Percentiles rank a stretch among this genome's conserved stretches.
These are phyloP conservation scores for Arnoldichthys spilopterus DNA, from an alignment of 2,797 vertebrate species.

Conservation along the genomic window DNA sequence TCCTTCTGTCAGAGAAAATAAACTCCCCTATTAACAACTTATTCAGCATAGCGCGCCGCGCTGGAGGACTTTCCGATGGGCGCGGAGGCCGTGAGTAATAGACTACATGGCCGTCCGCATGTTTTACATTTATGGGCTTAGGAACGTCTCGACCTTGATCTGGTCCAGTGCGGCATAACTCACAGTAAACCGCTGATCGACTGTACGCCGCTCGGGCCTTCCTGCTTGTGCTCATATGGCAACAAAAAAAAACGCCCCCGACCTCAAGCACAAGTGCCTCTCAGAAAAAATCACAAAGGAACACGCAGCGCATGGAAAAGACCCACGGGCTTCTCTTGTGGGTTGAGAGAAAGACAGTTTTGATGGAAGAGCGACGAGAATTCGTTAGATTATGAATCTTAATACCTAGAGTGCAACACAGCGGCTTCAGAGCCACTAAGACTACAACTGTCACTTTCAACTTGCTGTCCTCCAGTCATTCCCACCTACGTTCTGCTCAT, in stretches of 20 bases:
- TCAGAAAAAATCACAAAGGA: slow-evolving; percentile 58
- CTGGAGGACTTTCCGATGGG: slow-evolving; percentile 44
- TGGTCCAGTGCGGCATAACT: slow-evolving; percentile 38
- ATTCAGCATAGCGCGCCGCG: slow-evolving; percentile 56
- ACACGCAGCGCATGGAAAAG: slow-evolving; percentile 57
- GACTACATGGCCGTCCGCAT: slow-evolving; percentile 39
- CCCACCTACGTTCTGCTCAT: slow-evolving; percentile 45
- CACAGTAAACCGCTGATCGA: slow-evolving; percentile 40
- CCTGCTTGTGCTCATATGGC: slow-evolving; percentile 10
- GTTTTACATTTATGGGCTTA: slow-evolving; percentile 53
- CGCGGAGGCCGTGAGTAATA: slow-evolving; percentile 52
- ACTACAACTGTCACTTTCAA: slow-evolving; percentile 62
- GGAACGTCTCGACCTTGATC: slow-evolving; percentile 51
- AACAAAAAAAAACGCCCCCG: neutral
- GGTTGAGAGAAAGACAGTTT: slow-evolving; percentile 42
- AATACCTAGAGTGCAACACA: slow-evolving; percentile 56
- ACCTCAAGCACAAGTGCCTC: slow-evolving; percentile 37
- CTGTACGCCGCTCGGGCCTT: slow-evolving; percentile 8
- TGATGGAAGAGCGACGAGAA: slow-evolving; percentile 58
- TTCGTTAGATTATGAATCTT: slow-evolving; percentile 54
- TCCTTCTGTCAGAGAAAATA: slow-evolving; percentile 65
- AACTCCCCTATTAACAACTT: slow-evolving; percentile 64
- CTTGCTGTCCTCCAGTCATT: slow-evolving; percentile 60
- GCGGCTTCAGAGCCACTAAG: slow-evolving; percentile 59
- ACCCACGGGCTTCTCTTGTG: slow-evolving; percentile 55